Percentiles rank a stretch among this genome's conserved stretches.
Conservation (phyloP, 2,888 invertebrate genomes). For the Microplitis manilae region DNA sequence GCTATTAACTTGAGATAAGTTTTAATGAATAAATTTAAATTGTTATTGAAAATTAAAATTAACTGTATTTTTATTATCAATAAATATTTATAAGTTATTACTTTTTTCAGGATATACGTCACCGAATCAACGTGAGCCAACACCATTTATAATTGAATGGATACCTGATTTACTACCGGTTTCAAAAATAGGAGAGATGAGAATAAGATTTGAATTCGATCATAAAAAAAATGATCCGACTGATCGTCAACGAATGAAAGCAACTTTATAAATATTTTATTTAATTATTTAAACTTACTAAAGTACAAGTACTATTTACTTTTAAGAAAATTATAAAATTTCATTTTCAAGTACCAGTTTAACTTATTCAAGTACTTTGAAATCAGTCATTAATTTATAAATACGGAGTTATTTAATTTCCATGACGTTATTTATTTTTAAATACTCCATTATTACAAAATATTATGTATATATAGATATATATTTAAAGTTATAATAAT, state of each 20-base stretch:
- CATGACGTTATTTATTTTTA: not conserved
- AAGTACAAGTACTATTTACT: not conserved
- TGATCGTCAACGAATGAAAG: constrained; percentile 58
- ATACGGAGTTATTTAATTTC: not conserved
- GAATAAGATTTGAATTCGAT: constrained; percentile 81
- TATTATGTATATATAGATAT: not conserved
- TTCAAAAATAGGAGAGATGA: constrained; percentile 81
- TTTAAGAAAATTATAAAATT: not conserved
- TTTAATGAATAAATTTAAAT: no score
- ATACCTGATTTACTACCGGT: constrained; percentile 81
- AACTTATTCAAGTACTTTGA: not conserved
- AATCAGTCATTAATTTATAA: not conserved
- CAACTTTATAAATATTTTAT: constrained; percentile 47
- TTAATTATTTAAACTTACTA: not conserved
- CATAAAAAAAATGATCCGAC: constrained; percentile 75
- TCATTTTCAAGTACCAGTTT: not conserved
- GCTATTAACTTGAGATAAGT: no score
- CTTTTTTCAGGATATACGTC: constrained; percentile 72
- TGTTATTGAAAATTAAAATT: no score
- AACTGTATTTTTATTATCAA: constrained; percentile 44
- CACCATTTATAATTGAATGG: constrained; percentile 84
- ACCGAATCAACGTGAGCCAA: constrained; percentile 75
- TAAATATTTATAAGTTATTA: constrained; percentile 12
- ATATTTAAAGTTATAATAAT: not conserved
- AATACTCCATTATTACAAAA: not conserved